Evolutionary conservation across 2,797 vertebrate genomes (phyloP).

Genomic region (Allobates femoralis): DNA sequence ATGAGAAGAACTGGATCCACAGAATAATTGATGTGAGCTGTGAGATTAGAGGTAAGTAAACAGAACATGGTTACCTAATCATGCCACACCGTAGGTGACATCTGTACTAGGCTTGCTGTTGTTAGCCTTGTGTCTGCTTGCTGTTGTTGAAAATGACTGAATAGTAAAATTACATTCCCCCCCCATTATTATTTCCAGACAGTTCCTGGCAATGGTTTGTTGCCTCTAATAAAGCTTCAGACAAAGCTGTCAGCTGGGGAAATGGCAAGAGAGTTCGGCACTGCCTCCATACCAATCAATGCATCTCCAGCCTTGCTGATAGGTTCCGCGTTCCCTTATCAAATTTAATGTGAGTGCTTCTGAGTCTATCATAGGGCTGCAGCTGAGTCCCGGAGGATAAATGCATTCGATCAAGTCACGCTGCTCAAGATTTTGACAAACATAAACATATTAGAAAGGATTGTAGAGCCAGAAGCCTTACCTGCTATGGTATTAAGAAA

Average conservation of each 20-base stretch:
- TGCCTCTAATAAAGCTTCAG: slow-evolving; percentile 83
- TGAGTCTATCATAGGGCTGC: slow-evolving; percentile 67
- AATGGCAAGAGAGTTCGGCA: slow-evolving; percentile 74
- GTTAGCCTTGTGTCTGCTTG: slow-evolving; percentile 76
- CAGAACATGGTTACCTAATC: slow-evolving; percentile 73
- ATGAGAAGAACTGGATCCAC: slow-evolving; percentile 2
- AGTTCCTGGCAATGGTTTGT: slow-evolving; percentile 80
- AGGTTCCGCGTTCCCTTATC: slow-evolving; percentile 70
- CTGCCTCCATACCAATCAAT: slow-evolving; percentile 71
- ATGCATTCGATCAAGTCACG: slow-evolving; percentile 65
- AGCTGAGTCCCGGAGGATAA: slow-evolving; percentile 70
- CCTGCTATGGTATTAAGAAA: slow-evolving; percentile 99
- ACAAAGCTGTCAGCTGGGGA: slow-evolving; percentile 81
- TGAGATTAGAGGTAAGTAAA: slow-evolving; percentile 67
- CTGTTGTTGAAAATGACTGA: slow-evolving; percentile 77
- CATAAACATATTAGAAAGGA: slow-evolving; percentile 69
- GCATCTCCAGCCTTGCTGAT: slow-evolving; percentile 67
- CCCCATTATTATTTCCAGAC: slow-evolving; percentile 83
- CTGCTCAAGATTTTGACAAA: slow-evolving; percentile 70
- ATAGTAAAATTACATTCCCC: slow-evolving; percentile 80
- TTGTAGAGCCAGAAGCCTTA: slow-evolving; percentile 74
- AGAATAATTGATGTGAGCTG: slow-evolving; percentile 68
- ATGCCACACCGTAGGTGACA: slow-evolving; percentile 74
- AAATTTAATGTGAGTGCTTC: slow-evolving; percentile 70
- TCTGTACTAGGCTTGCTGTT: slow-evolving; percentile 75